Evolutionary conservation across 2,888 invertebrate species (phyloP).

Genomic region (Meiosimyza decipiens): DNA sequence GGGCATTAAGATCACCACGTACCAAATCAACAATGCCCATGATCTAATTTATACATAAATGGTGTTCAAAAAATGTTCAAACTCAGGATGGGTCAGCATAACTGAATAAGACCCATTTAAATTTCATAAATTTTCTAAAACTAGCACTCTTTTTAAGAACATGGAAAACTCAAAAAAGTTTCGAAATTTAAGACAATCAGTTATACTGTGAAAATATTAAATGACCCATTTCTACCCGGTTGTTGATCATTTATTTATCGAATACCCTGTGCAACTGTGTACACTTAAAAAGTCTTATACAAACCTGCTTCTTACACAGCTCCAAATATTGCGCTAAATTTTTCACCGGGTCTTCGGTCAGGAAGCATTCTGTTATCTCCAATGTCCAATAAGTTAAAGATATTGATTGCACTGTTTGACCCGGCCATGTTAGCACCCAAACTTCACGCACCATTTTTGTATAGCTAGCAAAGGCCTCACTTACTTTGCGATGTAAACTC

Average conservation of each 20-base stretch:
- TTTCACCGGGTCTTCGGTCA: slow-evolving; percentile 67
- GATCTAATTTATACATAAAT: slow-evolving; percentile 65
- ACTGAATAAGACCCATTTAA: too few relatives aligned
- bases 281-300: too few relatives aligned
- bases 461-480: slow-evolving; percentile 79
- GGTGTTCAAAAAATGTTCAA: too few relatives aligned
- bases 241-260: too few relatives aligned
- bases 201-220: too few relatives aligned
- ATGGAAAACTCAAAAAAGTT: too few relatives aligned
- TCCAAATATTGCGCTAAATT: slow-evolving; percentile 75
- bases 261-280: too few relatives aligned
- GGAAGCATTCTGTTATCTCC: slow-evolving; percentile 85
- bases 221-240: too few relatives aligned
- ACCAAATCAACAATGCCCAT: slow-evolving; percentile 86
- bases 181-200: too few relatives aligned
- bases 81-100: too few relatives aligned
- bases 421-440: slow-evolving; percentile 94
- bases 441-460: slow-evolving; percentile 72
- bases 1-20: slow-evolving; percentile 84
- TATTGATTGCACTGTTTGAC: slow-evolving; percentile 87
- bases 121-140: too few relatives aligned
- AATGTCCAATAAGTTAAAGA: slow-evolving; percentile 91
- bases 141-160: too few relatives aligned
- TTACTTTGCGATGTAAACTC: slow-evolving; percentile 81
- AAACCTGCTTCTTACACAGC: slow-evolving; percentile 76